phyloP scores from a whole-genome alignment of 2,888 invertebrate species.

The Escarpia spicata region DNA sequence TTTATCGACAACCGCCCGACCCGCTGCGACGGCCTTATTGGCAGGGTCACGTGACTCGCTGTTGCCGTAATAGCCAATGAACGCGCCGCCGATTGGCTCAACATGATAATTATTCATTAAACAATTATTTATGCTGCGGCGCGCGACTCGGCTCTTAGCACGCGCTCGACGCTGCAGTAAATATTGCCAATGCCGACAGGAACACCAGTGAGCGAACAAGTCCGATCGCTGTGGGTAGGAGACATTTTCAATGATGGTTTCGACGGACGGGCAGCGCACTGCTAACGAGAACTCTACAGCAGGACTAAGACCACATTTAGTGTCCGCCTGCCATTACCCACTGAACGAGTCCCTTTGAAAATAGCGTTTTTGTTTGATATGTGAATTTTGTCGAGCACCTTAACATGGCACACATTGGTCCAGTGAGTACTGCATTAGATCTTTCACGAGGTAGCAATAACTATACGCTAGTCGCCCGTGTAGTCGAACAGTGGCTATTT shows the following conservation, averaged over 20 bases:
- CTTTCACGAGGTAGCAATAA: too few species aligned
- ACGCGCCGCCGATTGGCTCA: constrained; percentile 4
- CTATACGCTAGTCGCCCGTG: too few species aligned
- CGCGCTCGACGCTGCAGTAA: background rate
- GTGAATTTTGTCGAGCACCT: too few species aligned
- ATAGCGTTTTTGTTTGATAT: too few species aligned
- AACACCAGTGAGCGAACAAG: background rate
- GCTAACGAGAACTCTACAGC: background rate
- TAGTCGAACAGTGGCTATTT: too few species aligned
- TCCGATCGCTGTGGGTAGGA: background rate
- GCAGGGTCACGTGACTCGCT: background rate
- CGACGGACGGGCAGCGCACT: background rate
- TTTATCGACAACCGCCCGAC: background rate
- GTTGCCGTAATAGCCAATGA: background rate
- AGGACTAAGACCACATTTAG: too few species aligned
- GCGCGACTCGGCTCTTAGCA: background rate
- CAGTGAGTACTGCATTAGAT: too few species aligned
- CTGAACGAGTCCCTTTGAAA: too few species aligned
- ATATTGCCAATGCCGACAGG: background rate
- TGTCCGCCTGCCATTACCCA: too few species aligned
- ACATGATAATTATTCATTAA: constrained; percentile 16
- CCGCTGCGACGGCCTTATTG: background rate
- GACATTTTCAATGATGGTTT: background rate
- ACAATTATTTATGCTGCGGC: constrained; percentile 16
- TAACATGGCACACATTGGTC: too few species aligned